phyloP scores from a whole-genome alignment of 2,797 vertebrate species.

The Clamator glandarius region DNA sequence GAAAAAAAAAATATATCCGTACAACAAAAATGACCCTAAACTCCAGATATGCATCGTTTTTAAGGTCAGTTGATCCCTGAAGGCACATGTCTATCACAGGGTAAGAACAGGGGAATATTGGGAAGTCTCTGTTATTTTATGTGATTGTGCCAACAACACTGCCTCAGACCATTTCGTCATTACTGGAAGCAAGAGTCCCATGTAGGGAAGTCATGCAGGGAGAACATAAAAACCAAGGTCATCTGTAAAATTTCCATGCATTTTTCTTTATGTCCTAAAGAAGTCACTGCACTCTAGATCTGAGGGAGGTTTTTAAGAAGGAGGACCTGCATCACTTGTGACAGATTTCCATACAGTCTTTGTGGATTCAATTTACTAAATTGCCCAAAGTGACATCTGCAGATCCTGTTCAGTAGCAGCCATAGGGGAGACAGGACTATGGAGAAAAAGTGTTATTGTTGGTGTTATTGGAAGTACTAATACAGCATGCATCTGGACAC shows the following conservation, averaged over 20 bases:
- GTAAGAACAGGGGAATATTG: background rate
- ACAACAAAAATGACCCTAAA: background rate
- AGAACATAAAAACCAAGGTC: slow-evolving; percentile 1
- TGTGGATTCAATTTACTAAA: background rate
- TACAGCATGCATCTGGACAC: background rate
- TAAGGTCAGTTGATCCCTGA: slow-evolving; percentile 30
- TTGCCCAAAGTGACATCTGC: background rate
- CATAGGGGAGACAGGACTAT: accelerated
- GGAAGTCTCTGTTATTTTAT: background rate
- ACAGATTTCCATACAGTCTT: background rate
- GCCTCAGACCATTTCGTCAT: slow-evolving; percentile 29
- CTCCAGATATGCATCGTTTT: background rate
- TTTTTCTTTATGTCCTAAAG: background rate
- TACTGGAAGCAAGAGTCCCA: background rate
- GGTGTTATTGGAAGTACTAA: background rate
- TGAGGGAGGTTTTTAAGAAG: background rate
- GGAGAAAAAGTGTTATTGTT: background rate
- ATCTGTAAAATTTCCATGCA: background rate
- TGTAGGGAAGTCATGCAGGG: background rate
- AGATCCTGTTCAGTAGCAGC: background rate
- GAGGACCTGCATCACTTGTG: background rate
- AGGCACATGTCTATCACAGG: background rate
- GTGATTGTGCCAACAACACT: background rate
- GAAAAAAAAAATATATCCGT: background rate
- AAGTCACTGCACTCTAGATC: background rate